Conservation (phyloP, 2,888 invertebrate species). For the Schrankia costaestrigalis region DNA sequence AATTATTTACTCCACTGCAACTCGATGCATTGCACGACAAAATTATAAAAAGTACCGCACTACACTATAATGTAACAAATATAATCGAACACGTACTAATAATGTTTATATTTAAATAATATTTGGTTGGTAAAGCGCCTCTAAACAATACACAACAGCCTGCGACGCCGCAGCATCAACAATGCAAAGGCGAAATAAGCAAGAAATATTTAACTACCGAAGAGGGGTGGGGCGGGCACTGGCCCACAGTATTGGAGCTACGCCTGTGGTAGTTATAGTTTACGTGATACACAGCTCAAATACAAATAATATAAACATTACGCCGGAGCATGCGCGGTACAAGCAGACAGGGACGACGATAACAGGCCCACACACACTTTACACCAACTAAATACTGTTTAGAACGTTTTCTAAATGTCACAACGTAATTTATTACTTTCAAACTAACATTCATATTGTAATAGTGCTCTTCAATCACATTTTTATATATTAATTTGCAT, state of each 20-base stretch:
- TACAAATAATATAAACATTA: slow-evolving; percentile 82
- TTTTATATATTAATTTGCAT: slow-evolving; percentile 79
- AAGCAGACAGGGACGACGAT: slow-evolving; percentile 60
- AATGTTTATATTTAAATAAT: slow-evolving; percentile 50
- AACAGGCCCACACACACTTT: slow-evolving; percentile 29
- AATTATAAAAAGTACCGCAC: slow-evolving; percentile 25
- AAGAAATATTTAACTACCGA: slow-evolving; percentile 82
- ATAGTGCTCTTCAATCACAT: slow-evolving; percentile 57
- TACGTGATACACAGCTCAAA: slow-evolving; percentile 82
- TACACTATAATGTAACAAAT: slow-evolving; percentile 22
- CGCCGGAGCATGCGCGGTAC: slow-evolving; percentile 74
- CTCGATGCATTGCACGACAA: slow-evolving; percentile 54
- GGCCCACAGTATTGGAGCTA: slow-evolving; percentile 80
- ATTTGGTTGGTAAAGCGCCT: slow-evolving; percentile 62
- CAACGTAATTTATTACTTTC: slow-evolving; percentile 34
- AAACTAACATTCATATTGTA: slow-evolving; percentile 51
- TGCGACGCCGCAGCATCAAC: slow-evolving; percentile 77
- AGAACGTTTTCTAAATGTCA: slow-evolving; percentile 23
- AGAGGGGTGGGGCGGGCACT: slow-evolving; percentile 72
- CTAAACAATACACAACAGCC: slow-evolving; percentile 80
- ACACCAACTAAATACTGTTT: slow-evolving; percentile 30
- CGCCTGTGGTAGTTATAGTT: slow-evolving; percentile 82
- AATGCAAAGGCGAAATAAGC: slow-evolving; percentile 81
- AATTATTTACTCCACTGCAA: slow-evolving; percentile 74
- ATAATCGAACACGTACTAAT: slow-evolving; percentile 13